Conservation (phyloP, 2,888 invertebrate species). For the Noctua pronuba region DNA sequence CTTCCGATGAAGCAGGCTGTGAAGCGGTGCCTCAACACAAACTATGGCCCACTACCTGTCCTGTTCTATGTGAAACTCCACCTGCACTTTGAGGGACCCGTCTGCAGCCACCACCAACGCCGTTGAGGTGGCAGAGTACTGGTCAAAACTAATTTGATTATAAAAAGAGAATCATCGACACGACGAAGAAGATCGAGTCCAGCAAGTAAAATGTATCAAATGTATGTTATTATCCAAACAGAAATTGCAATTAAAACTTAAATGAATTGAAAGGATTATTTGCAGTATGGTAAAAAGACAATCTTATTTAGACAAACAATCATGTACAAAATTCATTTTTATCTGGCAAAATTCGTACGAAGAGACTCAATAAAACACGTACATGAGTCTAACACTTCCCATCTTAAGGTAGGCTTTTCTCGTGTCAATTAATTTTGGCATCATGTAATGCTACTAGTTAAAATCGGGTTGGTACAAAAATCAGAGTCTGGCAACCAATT, state of each 20-base stretch:
- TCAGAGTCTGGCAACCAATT: conserved; percentile 21
- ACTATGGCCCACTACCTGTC: too few species aligned
- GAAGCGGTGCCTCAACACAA: too few species aligned
- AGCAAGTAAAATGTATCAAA: not conserved
- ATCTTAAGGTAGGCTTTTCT: not conserved
- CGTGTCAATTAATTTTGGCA: not conserved
- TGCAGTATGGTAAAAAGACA: not conserved
- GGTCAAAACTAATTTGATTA: too few species aligned
- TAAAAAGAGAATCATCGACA: too few species aligned
- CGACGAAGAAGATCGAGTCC: too few species aligned
- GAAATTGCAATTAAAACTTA: not conserved
- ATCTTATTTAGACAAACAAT: not conserved
- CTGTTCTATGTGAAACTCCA: too few species aligned
- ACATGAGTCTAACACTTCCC: not conserved
- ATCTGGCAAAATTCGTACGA: not conserved
- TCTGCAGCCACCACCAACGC: too few species aligned
- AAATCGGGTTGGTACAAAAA: conserved; percentile 29
- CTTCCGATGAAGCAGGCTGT: too few species aligned
- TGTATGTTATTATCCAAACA: not conserved
- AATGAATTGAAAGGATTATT: not conserved
- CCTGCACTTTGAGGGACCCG: too few species aligned
- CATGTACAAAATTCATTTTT: not conserved
- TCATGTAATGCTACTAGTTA: not conserved
- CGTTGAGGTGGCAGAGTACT: too few species aligned
- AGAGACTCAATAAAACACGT: not conserved